These are phyloP conservation scores for Callimorpha dominula DNA, from an alignment of 2,888 invertebrate genomes.

Conservation along the genomic window DNA sequence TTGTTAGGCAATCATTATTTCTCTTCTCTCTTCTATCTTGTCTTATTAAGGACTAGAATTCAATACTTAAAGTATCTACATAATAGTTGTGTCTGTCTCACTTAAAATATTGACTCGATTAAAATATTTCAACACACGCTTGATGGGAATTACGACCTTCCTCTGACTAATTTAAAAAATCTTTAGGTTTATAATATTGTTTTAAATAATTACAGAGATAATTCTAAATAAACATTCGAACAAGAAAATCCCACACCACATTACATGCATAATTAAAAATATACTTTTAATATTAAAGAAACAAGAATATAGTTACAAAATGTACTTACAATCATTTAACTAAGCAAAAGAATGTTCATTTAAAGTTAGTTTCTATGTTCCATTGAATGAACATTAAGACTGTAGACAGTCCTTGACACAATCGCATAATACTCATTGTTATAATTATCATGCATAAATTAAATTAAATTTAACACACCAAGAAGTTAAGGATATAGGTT, in stretches of 20 bases:
- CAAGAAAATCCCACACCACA: not conserved
- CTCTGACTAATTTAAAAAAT: too few relatives aligned
- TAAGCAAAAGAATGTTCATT: not conserved
- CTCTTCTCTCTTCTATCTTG: too few relatives aligned
- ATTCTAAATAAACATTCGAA: not conserved
- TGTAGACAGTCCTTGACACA: constrained; percentile 66
- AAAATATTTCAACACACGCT: too few relatives aligned
- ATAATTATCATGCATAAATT: constrained; percentile 14
- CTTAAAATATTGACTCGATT: too few relatives aligned
- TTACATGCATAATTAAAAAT: not conserved
- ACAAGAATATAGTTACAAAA: not conserved
- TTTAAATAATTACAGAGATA: not conserved
- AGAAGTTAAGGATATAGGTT: not conserved
- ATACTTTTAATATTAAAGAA: not conserved
- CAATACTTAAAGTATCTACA: too few relatives aligned
- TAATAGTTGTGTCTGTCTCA: too few relatives aligned
- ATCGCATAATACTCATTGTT: constrained; percentile 47
- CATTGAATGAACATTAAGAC: constrained; percentile 58
- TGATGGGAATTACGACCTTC: too few relatives aligned
- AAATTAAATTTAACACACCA: constrained; percentile 10
- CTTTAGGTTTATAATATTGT: not conserved
- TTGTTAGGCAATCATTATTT: too few relatives aligned
- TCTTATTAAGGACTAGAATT: too few relatives aligned
- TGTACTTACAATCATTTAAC: not conserved
- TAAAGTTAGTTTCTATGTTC: constrained; percentile 49